Evolutionary conservation across 1,140 invertebrate genomes (phyloP).

Genomic region (Muscidifurax raptorellus): DNA sequence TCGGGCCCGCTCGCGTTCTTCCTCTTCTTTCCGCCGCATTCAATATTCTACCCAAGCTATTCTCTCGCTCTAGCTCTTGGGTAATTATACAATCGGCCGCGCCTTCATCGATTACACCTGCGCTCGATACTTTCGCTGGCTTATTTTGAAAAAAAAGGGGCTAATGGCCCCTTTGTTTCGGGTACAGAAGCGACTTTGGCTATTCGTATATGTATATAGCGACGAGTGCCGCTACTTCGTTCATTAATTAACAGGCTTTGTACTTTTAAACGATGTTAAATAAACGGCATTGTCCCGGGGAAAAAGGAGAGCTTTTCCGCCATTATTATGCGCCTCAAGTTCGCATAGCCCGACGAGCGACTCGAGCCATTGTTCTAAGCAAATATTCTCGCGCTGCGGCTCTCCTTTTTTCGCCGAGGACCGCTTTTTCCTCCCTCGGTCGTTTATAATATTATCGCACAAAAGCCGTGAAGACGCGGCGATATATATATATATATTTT

Average conservation of each 20-base stretch:
- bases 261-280: constrained; percentile 77
- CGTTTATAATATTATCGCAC: neutral
- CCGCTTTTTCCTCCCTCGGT: constrained; percentile 1
- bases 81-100: neutral
- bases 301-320: constrained; percentile 68
- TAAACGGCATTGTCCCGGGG: constrained; percentile 73
- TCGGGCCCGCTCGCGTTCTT: neutral
- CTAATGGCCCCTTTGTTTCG: neutral
- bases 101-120: constrained; percentile 14
- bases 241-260: constrained; percentile 76
- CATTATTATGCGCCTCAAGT: constrained; percentile 70
- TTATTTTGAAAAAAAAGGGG: neutral
- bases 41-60: neutral
- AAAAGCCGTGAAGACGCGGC: too few relatives aligned
- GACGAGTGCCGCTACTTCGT: constrained; percentile 38
- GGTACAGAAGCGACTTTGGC: neutral
- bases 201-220: neutral
- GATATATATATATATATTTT: too few relatives aligned
- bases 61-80: constrained; percentile 8
- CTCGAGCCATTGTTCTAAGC: constrained; percentile 70
- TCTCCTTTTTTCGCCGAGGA: constrained; percentile 13
- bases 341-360: too few relatives aligned
- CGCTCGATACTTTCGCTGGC: neutral
- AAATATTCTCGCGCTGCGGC: constrained; percentile 66
- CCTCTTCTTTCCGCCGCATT: neutral